Base-by-base conservation (phyloP, 2,888 invertebrate genomes). In the Xestia rhomboidea region DNA sequence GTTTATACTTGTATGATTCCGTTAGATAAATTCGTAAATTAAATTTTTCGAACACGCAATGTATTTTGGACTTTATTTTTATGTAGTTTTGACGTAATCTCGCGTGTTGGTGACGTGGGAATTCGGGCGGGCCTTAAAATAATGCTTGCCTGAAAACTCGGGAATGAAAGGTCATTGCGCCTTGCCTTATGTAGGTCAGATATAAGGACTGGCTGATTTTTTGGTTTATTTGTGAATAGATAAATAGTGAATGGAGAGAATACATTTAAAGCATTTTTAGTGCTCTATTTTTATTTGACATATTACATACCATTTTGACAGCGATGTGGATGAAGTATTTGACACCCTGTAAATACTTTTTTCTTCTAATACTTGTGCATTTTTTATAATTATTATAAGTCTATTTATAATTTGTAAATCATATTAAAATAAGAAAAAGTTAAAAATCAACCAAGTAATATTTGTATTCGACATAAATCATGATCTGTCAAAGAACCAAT, bases 1-100 rank as follows among this genome's bases (percentile, higher is more conserved):
- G 89, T 95, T 95, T 94, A 95, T 94, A 95, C 94, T 95, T 93
- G 92, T 94, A 94, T 94, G 95, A 96, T 96, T 95, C 94, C 93
- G 90, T 92, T 94, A 95, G 95, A 96, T 95, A 96, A 96, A 95
- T 96, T 94, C 94, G 94, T 95, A 96, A 95, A 96, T 96, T 96
- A 96, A 95, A 95, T 94, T 94, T 86, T 88, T 68, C 41, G 54
- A 38, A 27, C 70, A 51, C 67, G 81, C 92, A 91, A 82, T 74
- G 88, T 76, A 94, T 84, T 91, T 77, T 90, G 76, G 72, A 82
- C 91, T 90, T 84, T 93, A 92, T 87, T 60, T 62, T 60, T 51
- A 71, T 57, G 2, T 15, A 2, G n/a, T 67, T 89, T 92, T 85
- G 92, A 88, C 79, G 81, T 87, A 90, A 85, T 90, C 90, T 92